phyloP scores from a whole-genome alignment of 2,113 vertebrate genomes.

The Hippocampus comes region DNA sequence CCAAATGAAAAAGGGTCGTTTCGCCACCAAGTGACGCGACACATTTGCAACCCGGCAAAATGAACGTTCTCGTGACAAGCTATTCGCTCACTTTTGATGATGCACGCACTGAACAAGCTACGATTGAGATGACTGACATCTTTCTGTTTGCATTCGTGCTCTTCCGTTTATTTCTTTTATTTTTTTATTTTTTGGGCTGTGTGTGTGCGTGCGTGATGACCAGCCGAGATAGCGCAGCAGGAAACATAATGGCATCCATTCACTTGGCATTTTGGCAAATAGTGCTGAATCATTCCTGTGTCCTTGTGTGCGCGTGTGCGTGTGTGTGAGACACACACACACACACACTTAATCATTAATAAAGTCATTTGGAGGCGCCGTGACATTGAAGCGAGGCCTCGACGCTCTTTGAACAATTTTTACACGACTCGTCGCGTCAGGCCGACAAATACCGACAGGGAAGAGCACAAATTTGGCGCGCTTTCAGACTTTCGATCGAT shows the following conservation, averaged over 20 bases:
- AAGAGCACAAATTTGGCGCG: too few species aligned
- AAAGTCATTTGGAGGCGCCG: constrained; percentile 17
- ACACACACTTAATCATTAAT: constrained; percentile 15
- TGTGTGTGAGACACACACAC: neutral
- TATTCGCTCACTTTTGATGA: too few species aligned
- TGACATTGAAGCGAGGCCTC: neutral
- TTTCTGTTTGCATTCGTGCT: too few species aligned
- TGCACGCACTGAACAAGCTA: too few species aligned
- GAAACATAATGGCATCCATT: constrained; percentile 50
- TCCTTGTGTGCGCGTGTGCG: neutral
- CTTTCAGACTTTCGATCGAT: too few species aligned
- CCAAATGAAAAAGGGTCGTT: too few species aligned
- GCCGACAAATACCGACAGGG: too few species aligned
- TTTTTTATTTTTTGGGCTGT: neutral
- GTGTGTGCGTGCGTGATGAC: neutral
- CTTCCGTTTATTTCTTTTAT: neutral
- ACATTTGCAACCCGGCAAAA: neutral
- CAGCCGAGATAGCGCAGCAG: constrained; percentile 24
- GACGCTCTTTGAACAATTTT: neutral
- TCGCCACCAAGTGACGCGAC: too few species aligned
- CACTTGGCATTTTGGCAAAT: constrained; percentile 17
- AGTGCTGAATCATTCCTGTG: constrained; percentile 38
- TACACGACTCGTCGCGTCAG: too few species aligned
- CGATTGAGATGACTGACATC: too few species aligned
- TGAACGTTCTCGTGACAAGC: too few species aligned